Evolutionary conservation across 2,797 vertebrate species (phyloP), one percentile per base, ranked within the genome.

Genomic region (Diceros bicornis): DNA sequence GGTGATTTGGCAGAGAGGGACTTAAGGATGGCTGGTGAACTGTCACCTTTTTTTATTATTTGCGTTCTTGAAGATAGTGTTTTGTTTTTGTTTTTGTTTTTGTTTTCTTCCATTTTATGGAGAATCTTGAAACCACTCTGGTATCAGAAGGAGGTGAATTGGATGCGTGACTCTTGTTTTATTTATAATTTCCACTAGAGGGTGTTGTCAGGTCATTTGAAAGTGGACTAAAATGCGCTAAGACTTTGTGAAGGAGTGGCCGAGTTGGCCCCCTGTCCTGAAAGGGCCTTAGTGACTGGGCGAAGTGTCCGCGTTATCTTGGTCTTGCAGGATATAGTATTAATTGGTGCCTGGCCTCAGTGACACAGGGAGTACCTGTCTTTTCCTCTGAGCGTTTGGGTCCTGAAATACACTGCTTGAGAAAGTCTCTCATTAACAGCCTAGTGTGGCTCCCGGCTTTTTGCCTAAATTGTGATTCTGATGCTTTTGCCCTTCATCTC

Each of bases 181-280:
- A 90, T 74, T 95, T 92, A 23, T 94, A 27, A 50, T 72, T 94
- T 95, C 96, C 98, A 97, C 97, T 97, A 98, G 98, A 95, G 97
- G 97, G 97, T 61, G 82, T 8, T 66, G 64, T 95, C 41, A 37
- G 78, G 97, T 89, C 90, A 89, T 94, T 74, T 89, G 91, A 18
- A 41, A 95, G 62, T 68, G 9, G 37, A 90, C 34, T 2, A 14
- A 10, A 72, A n/a, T n/a, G 59, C 59, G 55, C 52, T 2, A 23
- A 37, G 61, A 29, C 20, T 71, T 59, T 37, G 8, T 9, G 62
- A 32, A 84, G 57, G 93, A 90, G 50, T 90, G 5, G 3, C 83
- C 9, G 1, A 1, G 4, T 10, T 72, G 74, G 77, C 68, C 72
- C 89, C 21, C 25, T 34, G 34, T 68, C 83, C 92, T 21, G 0